Percentiles rank a stretch among this genome's conserved stretches.
phyloP scores from a whole-genome alignment of 2,888 invertebrate species.

The Ennomos erosarius region DNA sequence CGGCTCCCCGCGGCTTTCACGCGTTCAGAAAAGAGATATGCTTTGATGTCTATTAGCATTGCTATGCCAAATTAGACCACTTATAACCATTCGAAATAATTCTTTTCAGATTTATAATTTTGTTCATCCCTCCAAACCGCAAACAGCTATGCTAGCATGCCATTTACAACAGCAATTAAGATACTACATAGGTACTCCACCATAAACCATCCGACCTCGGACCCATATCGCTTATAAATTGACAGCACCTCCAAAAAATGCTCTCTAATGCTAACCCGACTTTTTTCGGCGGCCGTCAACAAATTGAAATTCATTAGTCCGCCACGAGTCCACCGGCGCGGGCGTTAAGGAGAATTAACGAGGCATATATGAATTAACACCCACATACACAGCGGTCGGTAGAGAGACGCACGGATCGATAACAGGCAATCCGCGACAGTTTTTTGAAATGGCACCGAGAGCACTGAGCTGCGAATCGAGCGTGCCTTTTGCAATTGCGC shows the following conservation, averaged over 20 bases:
- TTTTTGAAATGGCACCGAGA: conserved; percentile 43
- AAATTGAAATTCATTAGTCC: conserved; percentile 83
- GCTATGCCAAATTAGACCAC: too few species aligned
- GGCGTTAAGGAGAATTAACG: conserved; percentile 82
- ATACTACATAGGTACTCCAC: conserved; percentile 10
- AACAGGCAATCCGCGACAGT: conserved; percentile 54
- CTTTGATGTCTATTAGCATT: too few species aligned
- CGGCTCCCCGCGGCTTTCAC: too few species aligned
- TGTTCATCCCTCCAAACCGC: too few species aligned
- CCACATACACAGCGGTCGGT: conserved; percentile 49
- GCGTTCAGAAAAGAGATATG: too few species aligned
- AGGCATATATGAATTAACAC: conserved; percentile 79
- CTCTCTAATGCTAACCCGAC: conserved; percentile 48
- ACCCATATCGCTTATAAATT: conserved; percentile 38
- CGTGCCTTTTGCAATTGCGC: conserved; percentile 36
- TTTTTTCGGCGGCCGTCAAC: conserved; percentile 67
- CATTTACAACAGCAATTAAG: conserved; percentile 27
- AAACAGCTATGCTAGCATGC: conserved; percentile 3
- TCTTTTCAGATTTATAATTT: too few species aligned
- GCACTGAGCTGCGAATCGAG: conserved; percentile 28
- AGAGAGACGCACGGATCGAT: conserved; percentile 55
- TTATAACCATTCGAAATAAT: too few species aligned
- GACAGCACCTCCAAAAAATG: conserved; percentile 40
- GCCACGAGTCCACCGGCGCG: conserved; percentile 61
- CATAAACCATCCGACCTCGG: conserved; percentile 20